Evolutionary conservation across 1,140 invertebrate genomes (phyloP).

Genomic region (Eulimnadia texana): DNA sequence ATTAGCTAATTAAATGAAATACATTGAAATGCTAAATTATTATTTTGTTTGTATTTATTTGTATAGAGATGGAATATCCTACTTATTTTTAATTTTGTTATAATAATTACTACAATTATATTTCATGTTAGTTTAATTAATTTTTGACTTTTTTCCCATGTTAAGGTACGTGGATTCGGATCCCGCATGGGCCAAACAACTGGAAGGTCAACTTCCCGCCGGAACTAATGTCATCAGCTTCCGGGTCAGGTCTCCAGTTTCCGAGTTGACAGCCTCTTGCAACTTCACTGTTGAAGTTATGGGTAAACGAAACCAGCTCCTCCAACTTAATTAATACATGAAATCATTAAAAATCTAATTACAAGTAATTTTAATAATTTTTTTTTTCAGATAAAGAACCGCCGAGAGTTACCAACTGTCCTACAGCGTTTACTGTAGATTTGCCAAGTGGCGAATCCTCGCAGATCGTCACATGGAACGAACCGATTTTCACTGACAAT

Average conservation of each 20-base stretch:
- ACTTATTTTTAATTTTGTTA: too few relatives aligned
- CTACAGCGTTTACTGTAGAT: slow-evolving; percentile 42
- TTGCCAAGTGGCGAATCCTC: slow-evolving; percentile 37
- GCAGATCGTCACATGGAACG: slow-evolving; percentile 44
- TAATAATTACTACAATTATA: too few relatives aligned
- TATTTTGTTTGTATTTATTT: too few relatives aligned
- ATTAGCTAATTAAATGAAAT: too few relatives aligned
- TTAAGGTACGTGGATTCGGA: slow-evolving; percentile 41
- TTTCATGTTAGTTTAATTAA: too few relatives aligned
- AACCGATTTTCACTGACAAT: slow-evolving; percentile 49
- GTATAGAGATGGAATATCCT: too few relatives aligned
- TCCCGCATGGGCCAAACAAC: slow-evolving; percentile 45
- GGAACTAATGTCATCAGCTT: slow-evolving; percentile 43
- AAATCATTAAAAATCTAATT: too few relatives aligned
- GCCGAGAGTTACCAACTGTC: slow-evolving; percentile 42
- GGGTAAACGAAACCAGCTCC: slow-evolving; percentile 34
- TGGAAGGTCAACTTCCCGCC: slow-evolving; percentile 41
- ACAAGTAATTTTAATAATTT: too few relatives aligned
- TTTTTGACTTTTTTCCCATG: slow-evolving; percentile 18
- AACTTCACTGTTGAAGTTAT: slow-evolving; percentile 44
- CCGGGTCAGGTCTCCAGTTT: slow-evolving; percentile 39
- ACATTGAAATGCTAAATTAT: too few relatives aligned
- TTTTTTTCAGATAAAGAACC: slow-evolving; percentile 36
- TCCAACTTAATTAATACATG: too few relatives aligned
- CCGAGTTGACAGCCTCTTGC: slow-evolving; percentile 40